Conservation (phyloP, 2,888 invertebrate genomes). For the Chelonus formosanus region DNA sequence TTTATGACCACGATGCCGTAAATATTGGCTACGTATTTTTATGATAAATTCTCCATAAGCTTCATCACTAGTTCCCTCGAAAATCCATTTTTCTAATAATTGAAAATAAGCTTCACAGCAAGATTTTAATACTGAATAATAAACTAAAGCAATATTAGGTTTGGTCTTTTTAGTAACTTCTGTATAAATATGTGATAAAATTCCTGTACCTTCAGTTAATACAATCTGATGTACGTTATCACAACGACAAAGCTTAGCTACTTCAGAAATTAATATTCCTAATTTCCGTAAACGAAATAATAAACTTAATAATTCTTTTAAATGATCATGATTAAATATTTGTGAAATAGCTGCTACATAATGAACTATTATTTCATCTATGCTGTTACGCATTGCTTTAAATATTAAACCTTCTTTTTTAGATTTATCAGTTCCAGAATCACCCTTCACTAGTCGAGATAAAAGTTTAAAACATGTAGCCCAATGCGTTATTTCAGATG, state of each 20-base stretch:
- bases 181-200: constrained; percentile 74
- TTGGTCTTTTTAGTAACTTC: constrained; percentile 71
- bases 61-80: constrained; percentile 84
- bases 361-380: constrained; percentile 57
- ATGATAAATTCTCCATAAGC: constrained; percentile 87
- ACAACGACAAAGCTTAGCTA: constrained; percentile 55
- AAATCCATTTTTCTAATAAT: constrained; percentile 84
- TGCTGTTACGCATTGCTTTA: constrained; percentile 57
- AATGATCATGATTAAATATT: constrained; percentile 43
- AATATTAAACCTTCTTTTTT: constrained; percentile 58
- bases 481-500: constrained; percentile 52
- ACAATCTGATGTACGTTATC: constrained; percentile 44
- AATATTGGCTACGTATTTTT: constrained; percentile 73
- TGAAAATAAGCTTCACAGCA: constrained; percentile 72
- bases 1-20: constrained; percentile 71
- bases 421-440: constrained; percentile 48
- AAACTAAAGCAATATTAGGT: constrained; percentile 67
- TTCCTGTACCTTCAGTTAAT: constrained; percentile 67
- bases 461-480: constrained; percentile 59
- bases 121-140: constrained; percentile 69
- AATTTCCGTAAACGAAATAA: constrained; percentile 51
- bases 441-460: constrained; percentile 45
- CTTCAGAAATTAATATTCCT: constrained; percentile 51
- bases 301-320: constrained; percentile 46
- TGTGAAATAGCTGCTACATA: constrained; percentile 55